Evolutionary conservation across 2,888 invertebrate species (phyloP), one percentile per base, ranked within the genome.

Genomic region (Cylloceria caligata): DNA sequence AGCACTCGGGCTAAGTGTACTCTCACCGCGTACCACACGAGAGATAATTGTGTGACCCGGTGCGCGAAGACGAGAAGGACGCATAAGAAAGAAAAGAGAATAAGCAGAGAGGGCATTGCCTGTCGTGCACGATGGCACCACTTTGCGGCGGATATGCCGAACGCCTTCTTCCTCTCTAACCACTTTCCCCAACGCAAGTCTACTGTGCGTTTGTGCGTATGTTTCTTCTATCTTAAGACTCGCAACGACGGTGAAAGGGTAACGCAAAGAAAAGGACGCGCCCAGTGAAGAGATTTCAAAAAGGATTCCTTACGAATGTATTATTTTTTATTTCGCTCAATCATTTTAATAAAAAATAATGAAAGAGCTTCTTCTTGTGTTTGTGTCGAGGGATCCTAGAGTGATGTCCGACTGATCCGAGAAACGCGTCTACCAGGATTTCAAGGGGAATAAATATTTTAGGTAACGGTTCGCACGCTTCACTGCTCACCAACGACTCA

Each of bases 161-260:
- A 76, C 80, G 80, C 80, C 80, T 76, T 72, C 80, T 81, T 81
- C 71, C 80, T 81, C 60, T 52, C 60, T 21, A 45, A 55, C 75
- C 65, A 57, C 75, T 75, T 67, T 75, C 65, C 39, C 52, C 42
- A n/a, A 5, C 7, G 30, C 24, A 19, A 21, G 19, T 67, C 24
- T 42, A 3, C 49, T 39, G 39, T 19, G 30, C 19, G 34, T 30
- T 42, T 74, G 19, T 42, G 49, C 65, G 16, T 52, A 27, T n/a
- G 24, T 27, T 65, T 45, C 52, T 5, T 39, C 55, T 57, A 16
- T 57, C 55, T 27, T 27, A 16, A 45, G 45, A 45, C n/a, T 11
- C 27, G 24, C 1, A 34, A 36, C 60, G 60, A 7, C 19, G 60
- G 19, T 34, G 16, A 60, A 60, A 19, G 34, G 60, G 9, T 34